phyloP scores from a whole-genome alignment of 2,113 vertebrate genomes.

The Tylochromis polylepis region DNA sequence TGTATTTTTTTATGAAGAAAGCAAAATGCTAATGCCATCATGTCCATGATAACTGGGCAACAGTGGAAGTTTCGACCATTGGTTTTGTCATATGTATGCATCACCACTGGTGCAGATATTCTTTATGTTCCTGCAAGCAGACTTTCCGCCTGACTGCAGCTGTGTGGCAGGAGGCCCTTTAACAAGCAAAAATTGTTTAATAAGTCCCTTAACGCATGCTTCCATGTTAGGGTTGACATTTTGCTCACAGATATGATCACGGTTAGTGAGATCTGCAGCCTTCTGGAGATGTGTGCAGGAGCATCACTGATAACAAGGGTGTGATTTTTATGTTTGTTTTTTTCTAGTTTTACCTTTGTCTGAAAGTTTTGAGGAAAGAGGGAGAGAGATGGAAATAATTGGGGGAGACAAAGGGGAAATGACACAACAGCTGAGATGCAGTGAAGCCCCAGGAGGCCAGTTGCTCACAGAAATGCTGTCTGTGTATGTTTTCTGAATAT shows the following conservation, averaged over 20 bases:
- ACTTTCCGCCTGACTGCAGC: neutral
- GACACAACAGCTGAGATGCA: conserved; percentile 4
- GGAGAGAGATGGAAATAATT: conserved; percentile 9
- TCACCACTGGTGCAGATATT: conserved; percentile 31
- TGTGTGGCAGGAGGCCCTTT: neutral
- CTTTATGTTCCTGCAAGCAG: neutral
- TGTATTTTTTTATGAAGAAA: neutral
- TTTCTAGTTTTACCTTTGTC: neutral
- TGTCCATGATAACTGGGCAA: neutral
- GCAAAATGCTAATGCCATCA: neutral
- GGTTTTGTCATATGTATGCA: neutral
- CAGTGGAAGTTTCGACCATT: conserved; percentile 44
- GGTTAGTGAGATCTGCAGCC: neutral
- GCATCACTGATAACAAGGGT: neutral
- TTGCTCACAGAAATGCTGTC: neutral
- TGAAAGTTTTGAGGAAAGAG: neutral
- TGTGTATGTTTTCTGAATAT: neutral
- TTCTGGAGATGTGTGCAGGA: neutral
- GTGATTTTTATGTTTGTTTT: neutral
- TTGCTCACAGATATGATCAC: neutral
- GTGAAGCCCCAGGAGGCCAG: neutral
- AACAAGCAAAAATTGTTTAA: neutral
- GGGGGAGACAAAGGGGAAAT: neutral
- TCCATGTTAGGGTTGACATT: neutral
- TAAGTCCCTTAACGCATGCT: neutral